phyloP scores from a whole-genome alignment of 2,113 vertebrate species.

The Rana temporaria region DNA sequence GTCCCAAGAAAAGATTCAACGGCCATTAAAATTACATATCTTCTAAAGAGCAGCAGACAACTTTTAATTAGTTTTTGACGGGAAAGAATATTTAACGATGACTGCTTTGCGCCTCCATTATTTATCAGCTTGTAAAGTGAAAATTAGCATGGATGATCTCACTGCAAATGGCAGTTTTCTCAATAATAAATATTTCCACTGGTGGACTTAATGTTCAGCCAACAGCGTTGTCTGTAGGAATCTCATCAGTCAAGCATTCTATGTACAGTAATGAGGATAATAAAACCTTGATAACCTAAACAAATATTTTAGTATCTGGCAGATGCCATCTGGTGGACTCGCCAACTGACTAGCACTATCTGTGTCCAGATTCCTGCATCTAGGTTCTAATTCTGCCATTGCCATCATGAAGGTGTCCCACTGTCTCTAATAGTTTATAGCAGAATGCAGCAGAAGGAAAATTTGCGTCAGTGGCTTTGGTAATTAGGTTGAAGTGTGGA shows the following conservation, averaged over 20 bases:
- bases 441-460: too few relatives aligned
- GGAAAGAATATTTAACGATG: background rate
- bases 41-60: background rate
- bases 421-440: too few relatives aligned
- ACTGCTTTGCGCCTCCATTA: background rate
- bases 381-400: too few relatives aligned
- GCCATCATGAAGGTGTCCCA: too few relatives aligned
- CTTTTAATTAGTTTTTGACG: conserved; percentile 11
- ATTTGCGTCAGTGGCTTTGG: too few relatives aligned
- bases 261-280: background rate
- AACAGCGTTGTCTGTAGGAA: conserved; percentile 15
- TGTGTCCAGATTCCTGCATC: too few relatives aligned
- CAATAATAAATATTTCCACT: conserved; percentile 40
- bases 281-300: background rate
- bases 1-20: conserved; percentile 25
- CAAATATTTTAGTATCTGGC: too few relatives aligned
- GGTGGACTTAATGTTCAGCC: conserved; percentile 37
- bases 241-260: background rate
- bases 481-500: too few relatives aligned
- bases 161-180: conserved; percentile 20
- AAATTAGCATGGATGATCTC: conserved; percentile 50
- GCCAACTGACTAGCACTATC: too few relatives aligned
- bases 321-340: too few relatives aligned
- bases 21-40: background rate
- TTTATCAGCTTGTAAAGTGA: conserved; percentile 45